Base-by-base conservation (phyloP, 2,113 vertebrate genomes). In the Callaeas wilsoni region DNA sequence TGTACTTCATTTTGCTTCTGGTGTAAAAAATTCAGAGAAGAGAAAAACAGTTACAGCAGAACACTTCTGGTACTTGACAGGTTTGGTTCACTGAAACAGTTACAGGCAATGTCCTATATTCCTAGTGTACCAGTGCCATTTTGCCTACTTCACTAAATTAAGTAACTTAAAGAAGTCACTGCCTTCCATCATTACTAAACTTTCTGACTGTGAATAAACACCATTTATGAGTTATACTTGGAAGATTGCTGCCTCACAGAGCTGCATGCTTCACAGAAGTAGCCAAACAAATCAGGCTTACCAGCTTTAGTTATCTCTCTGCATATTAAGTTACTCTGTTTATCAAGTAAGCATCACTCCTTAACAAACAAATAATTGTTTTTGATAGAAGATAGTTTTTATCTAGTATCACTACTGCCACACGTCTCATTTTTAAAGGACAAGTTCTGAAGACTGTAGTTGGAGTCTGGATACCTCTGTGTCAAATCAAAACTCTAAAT, bases 41-140 rank as follows among this genome's bases (percentile, higher is more conserved):
- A 96, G 87, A 96, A 85, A 85, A 90, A 71, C 57, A 89, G 93
- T 96, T 95, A 95, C 86, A 90, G 84, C 78, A 88, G 75, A 91
- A 94, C 41, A 94, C 89, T 88, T 89, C 30, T 71, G 84, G 83
- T 94, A 94, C 65, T 88, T 41, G 64, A 89, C 33, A 74, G 68
- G 33, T 89, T 92, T 91, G n/a, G 16, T 65, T 94, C 78, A 89
- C 67, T 18, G 1, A 90, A 86, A 80, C 46, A 88, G 60, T 86
- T 82, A 93, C 25, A 8, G 86, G 79, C 50, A 87, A 56, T 33
- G 23, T 64, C 85, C 67, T 53, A 25, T 47, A 86, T 50, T 80
- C 56, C 87, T 62, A 75, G 33, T 44, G 59, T 90, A 62, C 35
- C 92, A 30, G 41, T 75, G 82, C 80, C 64, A 74, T 91, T 94